Conservation (phyloP, 2,888 invertebrate genomes). For the Anodontia alba region DNA sequence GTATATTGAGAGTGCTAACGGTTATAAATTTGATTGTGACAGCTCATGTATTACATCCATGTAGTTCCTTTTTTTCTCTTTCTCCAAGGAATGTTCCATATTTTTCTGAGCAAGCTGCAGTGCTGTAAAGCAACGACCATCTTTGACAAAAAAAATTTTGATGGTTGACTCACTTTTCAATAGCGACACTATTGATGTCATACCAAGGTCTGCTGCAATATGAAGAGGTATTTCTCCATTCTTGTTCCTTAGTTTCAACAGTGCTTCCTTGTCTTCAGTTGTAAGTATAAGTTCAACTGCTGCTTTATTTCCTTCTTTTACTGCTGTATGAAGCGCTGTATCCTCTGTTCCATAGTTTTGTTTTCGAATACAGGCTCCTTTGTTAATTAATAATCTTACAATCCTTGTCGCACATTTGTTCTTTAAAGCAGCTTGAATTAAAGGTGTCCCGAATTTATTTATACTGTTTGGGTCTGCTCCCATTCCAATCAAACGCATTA, state of each 20-base stretch:
- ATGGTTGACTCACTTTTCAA: not conserved
- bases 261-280: not conserved
- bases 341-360: not conserved
- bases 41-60: no score
- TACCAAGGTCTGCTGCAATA: not conserved
- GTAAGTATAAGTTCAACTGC: not conserved
- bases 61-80: no score
- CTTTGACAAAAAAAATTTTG: not conserved
- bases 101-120: not conserved
- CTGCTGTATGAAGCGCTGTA: not conserved
- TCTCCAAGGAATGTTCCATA: no score
- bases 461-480: not conserved
- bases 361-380: not conserved
- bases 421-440: not conserved
- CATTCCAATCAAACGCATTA: not conserved
- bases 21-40: no score
- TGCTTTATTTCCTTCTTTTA: not conserved
- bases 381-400: not conserved
- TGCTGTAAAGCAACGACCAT: not conserved
- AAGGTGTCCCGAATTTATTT: not conserved
- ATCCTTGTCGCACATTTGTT: not conserved
- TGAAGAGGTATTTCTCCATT: not conserved
- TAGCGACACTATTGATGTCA: not conserved
- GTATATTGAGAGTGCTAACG: no score
- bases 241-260: not conserved